These are phyloP conservation scores for Nomada goodeniana DNA, from an alignment of 2,888 invertebrate genomes.

Conservation along the genomic window DNA sequence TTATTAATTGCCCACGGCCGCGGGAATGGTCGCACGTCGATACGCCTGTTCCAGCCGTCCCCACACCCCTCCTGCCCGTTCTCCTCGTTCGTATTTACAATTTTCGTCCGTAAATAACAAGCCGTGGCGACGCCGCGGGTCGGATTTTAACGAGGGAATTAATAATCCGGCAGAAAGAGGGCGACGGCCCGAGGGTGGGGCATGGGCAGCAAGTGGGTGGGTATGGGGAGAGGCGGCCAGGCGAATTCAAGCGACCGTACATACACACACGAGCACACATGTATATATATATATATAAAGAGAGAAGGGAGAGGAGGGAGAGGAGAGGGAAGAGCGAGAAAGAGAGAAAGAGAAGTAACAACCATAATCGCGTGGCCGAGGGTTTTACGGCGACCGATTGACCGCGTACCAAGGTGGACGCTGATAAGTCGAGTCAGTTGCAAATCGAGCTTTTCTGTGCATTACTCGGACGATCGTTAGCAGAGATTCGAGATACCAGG, in stretches of 20 bases:
- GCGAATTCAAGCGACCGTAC: conserved; percentile 47
- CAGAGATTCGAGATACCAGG: conserved; percentile 9
- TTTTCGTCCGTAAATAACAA: conserved; percentile 76
- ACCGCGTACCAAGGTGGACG: conserved; percentile 27
- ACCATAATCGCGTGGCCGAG: conserved; percentile 31
- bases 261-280: background rate
- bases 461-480: conserved; percentile 19
- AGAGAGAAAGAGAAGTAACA: conserved; percentile 21
- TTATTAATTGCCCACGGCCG: conserved; percentile 81
- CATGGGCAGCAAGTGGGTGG: background rate
- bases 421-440: conserved; percentile 36
- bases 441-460: conserved; percentile 33
- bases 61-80: background rate
- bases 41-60: conserved; percentile 55
- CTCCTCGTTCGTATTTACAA: conserved; percentile 74
- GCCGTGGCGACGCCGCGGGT: conserved; percentile 72
- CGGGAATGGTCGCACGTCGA: conserved; percentile 73
- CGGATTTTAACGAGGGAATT: conserved; percentile 76
- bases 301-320: no score
- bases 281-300: background rate
- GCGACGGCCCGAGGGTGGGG: conserved; percentile 8
- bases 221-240: background rate
- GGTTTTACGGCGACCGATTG: conserved; percentile 40
- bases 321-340: background rate
- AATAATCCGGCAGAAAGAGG: conserved; percentile 67